phyloP scores from a whole-genome alignment of 2,797 vertebrate genomes.

The Lepilemur septentrionalis region DNA sequence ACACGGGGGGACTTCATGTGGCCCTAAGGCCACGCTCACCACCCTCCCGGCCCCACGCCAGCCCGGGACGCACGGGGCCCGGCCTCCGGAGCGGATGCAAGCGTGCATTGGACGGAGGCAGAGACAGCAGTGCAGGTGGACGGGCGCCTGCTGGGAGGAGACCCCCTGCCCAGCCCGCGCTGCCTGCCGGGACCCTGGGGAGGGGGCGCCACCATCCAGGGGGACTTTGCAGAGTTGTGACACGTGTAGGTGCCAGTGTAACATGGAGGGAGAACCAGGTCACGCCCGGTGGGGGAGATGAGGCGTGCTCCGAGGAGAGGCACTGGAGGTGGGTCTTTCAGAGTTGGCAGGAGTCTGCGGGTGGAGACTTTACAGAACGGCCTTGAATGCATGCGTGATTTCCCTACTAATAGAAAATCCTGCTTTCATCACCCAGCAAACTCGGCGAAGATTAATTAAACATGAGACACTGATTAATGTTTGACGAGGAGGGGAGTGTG shows the following conservation, averaged over 20 bases:
- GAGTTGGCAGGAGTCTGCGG: slow-evolving; percentile 34
- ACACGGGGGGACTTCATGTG: fast-evolving
- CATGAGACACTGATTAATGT: slow-evolving; percentile 79
- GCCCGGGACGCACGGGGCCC: fast-evolving
- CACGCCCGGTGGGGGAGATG: fast-evolving
- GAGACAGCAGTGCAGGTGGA: background rate
- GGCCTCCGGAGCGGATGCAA: fast-evolving
- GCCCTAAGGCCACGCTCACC: background rate
- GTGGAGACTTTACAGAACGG: slow-evolving; percentile 49
- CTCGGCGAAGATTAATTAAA: slow-evolving; percentile 79
- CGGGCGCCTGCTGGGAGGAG: fast-evolving
- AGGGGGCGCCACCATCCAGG: fast-evolving
- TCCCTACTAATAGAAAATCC: slow-evolving; percentile 74
- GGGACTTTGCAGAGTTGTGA: too few relatives aligned
- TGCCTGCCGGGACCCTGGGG: background rate
- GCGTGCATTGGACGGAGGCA: fast-evolving
- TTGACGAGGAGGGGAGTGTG: slow-evolving; percentile 69
- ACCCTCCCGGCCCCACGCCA: fast-evolving
- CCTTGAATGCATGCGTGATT: slow-evolving; percentile 67
- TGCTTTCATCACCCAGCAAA: slow-evolving; percentile 77
- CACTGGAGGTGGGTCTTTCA: background rate
- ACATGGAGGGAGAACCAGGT: fast-evolving
- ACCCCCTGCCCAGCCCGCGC: fast-evolving
- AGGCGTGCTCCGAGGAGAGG: background rate
- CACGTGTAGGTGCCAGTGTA: fast-evolving